A percentile compares a stretch with the other conserved stretches of the same genome.
These are phyloP conservation scores for Phortica okadai DNA, from an alignment of 2,888 invertebrate genomes.

Conservation along the genomic window DNA sequence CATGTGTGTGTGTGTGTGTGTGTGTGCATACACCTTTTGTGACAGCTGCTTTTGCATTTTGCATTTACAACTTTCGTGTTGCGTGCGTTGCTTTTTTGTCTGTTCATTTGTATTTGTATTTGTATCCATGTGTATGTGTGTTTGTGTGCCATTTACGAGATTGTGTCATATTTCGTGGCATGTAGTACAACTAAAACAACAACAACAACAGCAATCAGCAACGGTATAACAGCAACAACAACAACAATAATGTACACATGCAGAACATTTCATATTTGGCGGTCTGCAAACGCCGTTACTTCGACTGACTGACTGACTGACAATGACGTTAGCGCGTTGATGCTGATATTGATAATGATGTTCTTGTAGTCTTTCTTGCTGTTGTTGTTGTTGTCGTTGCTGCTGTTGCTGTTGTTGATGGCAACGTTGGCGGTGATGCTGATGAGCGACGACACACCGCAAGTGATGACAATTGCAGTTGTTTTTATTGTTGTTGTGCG, in stretches of 20 bases:
- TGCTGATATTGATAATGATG: background rate
- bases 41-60: background rate
- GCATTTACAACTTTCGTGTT: background rate
- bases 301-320: background rate
- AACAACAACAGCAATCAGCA: constrained; percentile 25
- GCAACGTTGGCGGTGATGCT: background rate
- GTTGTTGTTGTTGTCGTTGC: constrained; percentile 8
- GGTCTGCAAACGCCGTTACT: background rate
- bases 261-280: constrained; percentile 1
- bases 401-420: background rate
- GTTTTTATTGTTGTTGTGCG: background rate
- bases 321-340: background rate
- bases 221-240: background rate
- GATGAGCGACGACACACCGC: constrained; percentile 24
- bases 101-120: constrained; percentile 53
- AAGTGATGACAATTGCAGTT: constrained; percentile 27
- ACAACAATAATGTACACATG: constrained; percentile 30
- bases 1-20: constrained; percentile 45
- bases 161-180: constrained; percentile 64
- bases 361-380: background rate
- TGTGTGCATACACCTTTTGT: background rate
- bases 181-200: constrained; percentile 49
- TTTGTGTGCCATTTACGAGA: constrained; percentile 51
- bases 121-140: background rate
- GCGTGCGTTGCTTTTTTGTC: background rate